Percentiles rank a stretch among this genome's conserved stretches.
Evolutionary conservation across 1,140 invertebrate species (phyloP).

Genomic region (Macrosteles quadrilineatus): DNA sequence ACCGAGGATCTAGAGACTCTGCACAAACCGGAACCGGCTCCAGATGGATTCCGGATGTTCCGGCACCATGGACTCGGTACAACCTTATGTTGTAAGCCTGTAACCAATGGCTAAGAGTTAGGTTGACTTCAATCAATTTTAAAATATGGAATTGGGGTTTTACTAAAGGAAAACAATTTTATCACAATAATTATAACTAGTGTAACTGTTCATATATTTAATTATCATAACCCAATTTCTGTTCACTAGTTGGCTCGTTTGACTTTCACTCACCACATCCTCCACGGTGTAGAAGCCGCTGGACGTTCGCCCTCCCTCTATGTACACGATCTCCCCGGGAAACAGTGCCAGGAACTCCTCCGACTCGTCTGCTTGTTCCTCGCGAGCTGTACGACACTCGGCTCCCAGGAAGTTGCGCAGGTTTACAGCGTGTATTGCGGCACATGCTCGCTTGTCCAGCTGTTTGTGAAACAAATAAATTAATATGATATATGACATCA

Average conservation of each 20-base stretch:
- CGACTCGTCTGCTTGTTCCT: constrained; percentile 96
- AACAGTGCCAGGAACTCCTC: constrained; percentile 95
- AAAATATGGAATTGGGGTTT: too few species aligned
- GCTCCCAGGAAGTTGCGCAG: constrained; percentile 94
- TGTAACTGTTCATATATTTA: too few species aligned
- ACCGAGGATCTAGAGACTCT: constrained; percentile 82
- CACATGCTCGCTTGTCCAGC: constrained; percentile 97
- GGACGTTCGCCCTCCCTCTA: constrained; percentile 93
- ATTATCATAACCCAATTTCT: too few species aligned
- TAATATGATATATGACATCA: too few species aligned
- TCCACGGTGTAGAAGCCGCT: constrained; percentile 98
- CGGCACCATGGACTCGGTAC: constrained; percentile 88
- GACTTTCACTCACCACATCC: constrained; percentile 68
- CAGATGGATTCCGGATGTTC: constrained; percentile 82
- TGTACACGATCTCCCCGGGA: constrained; percentile 90
- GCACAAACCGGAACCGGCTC: constrained; percentile 78
- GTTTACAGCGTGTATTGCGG: constrained; percentile 99
- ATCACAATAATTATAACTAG: too few species aligned
- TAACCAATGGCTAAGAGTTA: constrained; percentile 43
- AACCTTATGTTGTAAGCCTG: constrained; percentile 80
- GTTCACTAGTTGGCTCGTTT: too few species aligned
- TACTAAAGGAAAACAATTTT: too few species aligned
- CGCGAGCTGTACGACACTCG: constrained; percentile 93
- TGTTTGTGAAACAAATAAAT: constrained; percentile 46
- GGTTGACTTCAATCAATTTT: too few species aligned